A percentile compares a stretch with the other conserved stretches of the same genome.
Evolutionary conservation across 2,797 vertebrate species (phyloP).

Genomic region (Erethizon dorsatum): DNA sequence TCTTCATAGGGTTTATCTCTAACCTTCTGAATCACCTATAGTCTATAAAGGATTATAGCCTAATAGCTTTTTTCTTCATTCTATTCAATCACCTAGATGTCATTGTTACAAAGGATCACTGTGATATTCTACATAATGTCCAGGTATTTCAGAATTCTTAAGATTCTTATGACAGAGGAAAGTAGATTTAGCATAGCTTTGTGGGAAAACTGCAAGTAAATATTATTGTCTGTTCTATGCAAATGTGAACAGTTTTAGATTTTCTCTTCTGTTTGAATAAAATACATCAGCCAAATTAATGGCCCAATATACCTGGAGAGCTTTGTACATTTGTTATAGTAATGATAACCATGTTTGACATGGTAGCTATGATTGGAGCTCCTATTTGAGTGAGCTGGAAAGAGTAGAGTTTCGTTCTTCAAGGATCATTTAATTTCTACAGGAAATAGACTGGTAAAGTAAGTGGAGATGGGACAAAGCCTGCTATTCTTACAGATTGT

Average conservation of each 20-base stretch:
- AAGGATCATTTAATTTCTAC: not conserved
- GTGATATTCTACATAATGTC: not conserved
- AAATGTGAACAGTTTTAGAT: not conserved
- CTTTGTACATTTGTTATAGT: not conserved
- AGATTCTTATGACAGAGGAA: not conserved
- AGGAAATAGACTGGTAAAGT: not conserved
- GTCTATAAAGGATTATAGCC: not conserved
- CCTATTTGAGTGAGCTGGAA: not conserved
- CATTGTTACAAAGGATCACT: not conserved
- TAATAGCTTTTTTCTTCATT: not conserved
- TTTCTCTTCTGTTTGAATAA: not conserved
- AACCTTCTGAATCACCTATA: not conserved
- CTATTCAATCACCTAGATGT: not conserved
- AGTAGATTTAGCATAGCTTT: not conserved
- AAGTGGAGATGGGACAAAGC: not conserved
- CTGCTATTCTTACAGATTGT: not conserved
- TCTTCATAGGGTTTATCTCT: not conserved
- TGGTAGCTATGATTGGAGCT: not conserved
- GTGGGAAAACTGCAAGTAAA: not conserved
- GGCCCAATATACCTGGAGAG: not conserved
- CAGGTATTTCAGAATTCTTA: not conserved
- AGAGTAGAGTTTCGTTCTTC: not conserved
- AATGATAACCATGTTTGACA: not conserved
- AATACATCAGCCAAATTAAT: not conserved
- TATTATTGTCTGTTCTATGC: not conserved